Conservation (phyloP, 2,888 invertebrate genomes). For the Athalia rosae region DNA sequence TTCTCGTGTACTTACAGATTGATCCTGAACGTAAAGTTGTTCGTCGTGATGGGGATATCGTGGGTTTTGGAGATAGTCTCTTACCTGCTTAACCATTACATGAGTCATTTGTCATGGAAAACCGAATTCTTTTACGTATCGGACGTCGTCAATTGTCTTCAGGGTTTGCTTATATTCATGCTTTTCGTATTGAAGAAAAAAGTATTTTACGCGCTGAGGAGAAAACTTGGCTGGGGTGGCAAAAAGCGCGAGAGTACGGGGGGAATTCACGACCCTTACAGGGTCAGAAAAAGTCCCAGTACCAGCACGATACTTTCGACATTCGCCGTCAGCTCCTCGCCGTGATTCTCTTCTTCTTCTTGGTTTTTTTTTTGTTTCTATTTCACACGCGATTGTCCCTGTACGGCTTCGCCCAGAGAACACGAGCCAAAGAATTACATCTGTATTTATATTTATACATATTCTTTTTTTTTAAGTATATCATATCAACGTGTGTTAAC, state of each 20-base stretch:
- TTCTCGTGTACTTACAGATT: constrained; percentile 76
- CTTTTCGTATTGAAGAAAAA: constrained; percentile 83
- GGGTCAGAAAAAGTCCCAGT: constrained; percentile 61
- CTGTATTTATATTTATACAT: too few relatives aligned
- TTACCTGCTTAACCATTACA: constrained; percentile 75
- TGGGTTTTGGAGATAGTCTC: constrained; percentile 83
- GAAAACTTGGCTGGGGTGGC: constrained; percentile 71
- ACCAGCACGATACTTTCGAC: constrained; percentile 64
- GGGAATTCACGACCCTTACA: constrained; percentile 59
- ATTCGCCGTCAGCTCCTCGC: constrained; percentile 52
- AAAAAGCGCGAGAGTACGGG: constrained; percentile 47
- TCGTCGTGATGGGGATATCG: constrained; percentile 87
- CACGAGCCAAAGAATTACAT: too few relatives aligned
- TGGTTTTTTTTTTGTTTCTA: not conserved
- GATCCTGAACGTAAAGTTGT: constrained; percentile 83
- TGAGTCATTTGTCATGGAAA: constrained; percentile 56
- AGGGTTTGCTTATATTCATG: constrained; percentile 83
- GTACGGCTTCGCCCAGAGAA: too few relatives aligned
- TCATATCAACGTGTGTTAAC: too few relatives aligned
- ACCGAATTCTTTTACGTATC: constrained; percentile 72
- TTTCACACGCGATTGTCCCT: not conserved
- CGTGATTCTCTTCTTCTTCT: constrained; percentile 18
- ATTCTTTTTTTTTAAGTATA: too few relatives aligned
- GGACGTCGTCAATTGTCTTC: constrained; percentile 82
- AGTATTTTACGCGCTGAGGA: constrained; percentile 78